Evolutionary conservation across 2,888 invertebrate species (phyloP).

Genomic region (Drosophila mimetica): DNA sequence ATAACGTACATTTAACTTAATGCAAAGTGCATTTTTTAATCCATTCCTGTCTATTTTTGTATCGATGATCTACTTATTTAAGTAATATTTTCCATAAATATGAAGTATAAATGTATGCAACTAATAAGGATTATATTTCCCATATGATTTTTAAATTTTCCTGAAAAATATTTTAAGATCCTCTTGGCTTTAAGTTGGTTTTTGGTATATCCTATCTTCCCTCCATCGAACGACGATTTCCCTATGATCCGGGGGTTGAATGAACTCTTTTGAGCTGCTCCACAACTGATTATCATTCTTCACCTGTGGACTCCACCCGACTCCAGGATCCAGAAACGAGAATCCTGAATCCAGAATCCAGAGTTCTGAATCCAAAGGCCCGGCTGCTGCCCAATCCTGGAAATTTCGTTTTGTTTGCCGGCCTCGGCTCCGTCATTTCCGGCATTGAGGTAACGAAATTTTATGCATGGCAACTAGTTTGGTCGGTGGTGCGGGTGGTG

Average conservation of each 20-base stretch:
- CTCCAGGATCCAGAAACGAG: neutral
- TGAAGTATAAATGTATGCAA: too few relatives aligned
- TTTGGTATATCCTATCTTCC: neutral
- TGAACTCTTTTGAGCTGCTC: slow-evolving; percentile 28
- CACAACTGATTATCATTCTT: slow-evolving; percentile 41
- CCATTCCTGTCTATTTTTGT: too few relatives aligned
- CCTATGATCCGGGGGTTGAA: slow-evolving; percentile 25
- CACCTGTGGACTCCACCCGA: slow-evolving; percentile 6
- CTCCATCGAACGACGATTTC: neutral
- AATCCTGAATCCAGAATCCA: neutral
- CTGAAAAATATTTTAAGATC: neutral
- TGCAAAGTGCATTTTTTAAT: too few relatives aligned
- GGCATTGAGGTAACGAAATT: slow-evolving; percentile 76
- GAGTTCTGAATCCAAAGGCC: slow-evolving; percentile 11
- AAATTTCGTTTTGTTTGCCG: slow-evolving; percentile 53
- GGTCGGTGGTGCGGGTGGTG: slow-evolving; percentile 41
- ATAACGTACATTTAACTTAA: too few relatives aligned
- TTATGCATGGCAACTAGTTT: slow-evolving; percentile 68
- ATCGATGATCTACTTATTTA: too few relatives aligned
- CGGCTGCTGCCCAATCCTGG: slow-evolving; percentile 38
- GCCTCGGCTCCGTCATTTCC: slow-evolving; percentile 71
- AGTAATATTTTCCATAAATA: too few relatives aligned
- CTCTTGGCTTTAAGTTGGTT: neutral
- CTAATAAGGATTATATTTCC: too few relatives aligned
- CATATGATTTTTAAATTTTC: too few relatives aligned